Conservation (phyloP, 2,888 invertebrate species). For the Acleris laterana region DNA sequence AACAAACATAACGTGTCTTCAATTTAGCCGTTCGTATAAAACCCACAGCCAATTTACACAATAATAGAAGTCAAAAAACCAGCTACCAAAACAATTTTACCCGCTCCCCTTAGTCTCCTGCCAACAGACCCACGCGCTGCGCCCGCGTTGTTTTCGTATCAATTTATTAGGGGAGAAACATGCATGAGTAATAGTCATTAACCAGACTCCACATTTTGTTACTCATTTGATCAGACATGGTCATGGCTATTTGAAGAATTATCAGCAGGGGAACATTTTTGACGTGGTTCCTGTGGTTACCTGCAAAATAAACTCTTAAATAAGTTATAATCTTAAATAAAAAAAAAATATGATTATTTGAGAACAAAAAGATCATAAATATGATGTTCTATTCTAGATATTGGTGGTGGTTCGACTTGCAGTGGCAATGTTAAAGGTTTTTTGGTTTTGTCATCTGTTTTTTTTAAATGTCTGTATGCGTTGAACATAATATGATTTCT, state of each 20-base stretch:
- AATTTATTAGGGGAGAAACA: constrained; percentile 60
- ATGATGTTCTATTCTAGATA: too few species aligned
- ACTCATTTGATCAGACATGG: constrained; percentile 6
- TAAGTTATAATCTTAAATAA: too few species aligned
- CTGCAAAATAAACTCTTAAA: too few species aligned
- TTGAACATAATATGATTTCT: too few species aligned
- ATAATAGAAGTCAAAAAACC: constrained; percentile 64
- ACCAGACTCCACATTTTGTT: constrained; percentile 29
- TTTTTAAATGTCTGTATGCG: too few species aligned
- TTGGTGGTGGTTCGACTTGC: too few species aligned
- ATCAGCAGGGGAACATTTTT: not conserved
- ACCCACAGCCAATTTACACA: constrained; percentile 47
- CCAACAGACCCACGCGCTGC: constrained; percentile 52
- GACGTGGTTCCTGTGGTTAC: too few species aligned
- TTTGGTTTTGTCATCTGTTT: too few species aligned
- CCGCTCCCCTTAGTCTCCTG: constrained; percentile 54
- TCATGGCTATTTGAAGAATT: not conserved
- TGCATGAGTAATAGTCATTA: constrained; percentile 59
- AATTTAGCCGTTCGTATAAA: constrained; percentile 39
- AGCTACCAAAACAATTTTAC: constrained; percentile 61
- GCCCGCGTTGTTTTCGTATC: constrained; percentile 64
- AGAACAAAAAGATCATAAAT: too few species aligned
- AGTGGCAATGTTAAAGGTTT: too few species aligned
- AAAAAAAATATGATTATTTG: too few species aligned
- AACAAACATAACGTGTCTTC: not conserved